Base-by-base conservation (phyloP, 2,113 vertebrate genomes). In the Triplophysa rosa region DNA sequence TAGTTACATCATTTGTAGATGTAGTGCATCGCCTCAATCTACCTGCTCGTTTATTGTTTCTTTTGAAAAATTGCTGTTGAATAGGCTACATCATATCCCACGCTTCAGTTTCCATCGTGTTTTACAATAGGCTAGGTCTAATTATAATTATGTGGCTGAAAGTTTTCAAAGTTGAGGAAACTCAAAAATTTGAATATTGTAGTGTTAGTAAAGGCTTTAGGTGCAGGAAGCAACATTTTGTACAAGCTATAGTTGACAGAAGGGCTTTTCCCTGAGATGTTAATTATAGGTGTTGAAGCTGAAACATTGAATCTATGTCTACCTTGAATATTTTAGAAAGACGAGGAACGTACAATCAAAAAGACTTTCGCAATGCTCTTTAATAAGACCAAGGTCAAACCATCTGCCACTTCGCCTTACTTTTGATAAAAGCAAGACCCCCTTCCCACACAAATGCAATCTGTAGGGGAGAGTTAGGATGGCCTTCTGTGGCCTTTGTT, bases 401-500 rank as follows among this genome's bases (percentile, higher is more conserved):
- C 54, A 42, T 42, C 13, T 21, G 13, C 33, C 56, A 59, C 33
- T 58, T 40, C 19, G 14, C 2, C 13, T 33, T 16, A 21, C n/a
- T 40, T 6, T 58, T 58, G n/a, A 16, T 42, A 11, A 71, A n/a
- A 42, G 29, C 54, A 17, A 12, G 8, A 19, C 13, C 16, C n/a
- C 52, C 33, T 37, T 58, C 49, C 29, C 68, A 21, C 47, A 69
- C 12, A 71, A 29, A 71, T 58, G 52, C 52, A 58, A 58, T 33
- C 3, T 23, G 37, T 47, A 26, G 16, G 23, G 71, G 40, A 72
- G 70, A 64, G 49, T 52, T 17, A 52, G 49, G 16, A 6, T 52
- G 45, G 13, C 75, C 79, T 81, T 79, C 58, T 12, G 24, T 52
- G 65, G 42, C 58, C n/a, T 59, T 54, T 52, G 67, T 62, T 61